Conservation (phyloP, 2,113 vertebrate genomes). For the Eubucco bourcierii region DNA sequence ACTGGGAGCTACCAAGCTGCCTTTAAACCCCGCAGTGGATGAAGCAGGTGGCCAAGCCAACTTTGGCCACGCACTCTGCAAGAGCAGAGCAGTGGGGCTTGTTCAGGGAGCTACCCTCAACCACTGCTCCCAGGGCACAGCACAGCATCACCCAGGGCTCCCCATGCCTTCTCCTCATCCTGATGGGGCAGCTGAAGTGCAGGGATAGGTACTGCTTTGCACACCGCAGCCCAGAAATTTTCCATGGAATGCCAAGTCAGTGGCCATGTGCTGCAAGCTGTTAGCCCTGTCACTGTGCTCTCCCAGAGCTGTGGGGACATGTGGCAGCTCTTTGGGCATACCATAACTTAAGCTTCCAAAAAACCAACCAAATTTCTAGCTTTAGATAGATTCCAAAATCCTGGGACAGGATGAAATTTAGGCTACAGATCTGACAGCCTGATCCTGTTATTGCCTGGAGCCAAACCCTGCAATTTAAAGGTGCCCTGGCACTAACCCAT, state of each 20-base stretch:
- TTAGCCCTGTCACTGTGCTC: background rate
- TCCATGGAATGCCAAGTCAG: background rate
- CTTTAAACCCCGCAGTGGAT: background rate
- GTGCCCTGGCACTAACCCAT: background rate
- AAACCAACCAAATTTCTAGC: background rate
- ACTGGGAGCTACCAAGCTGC: background rate
- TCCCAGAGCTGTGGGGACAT: background rate
- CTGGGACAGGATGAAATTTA: background rate
- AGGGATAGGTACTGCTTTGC: background rate
- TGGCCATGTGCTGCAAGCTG: accelerated
- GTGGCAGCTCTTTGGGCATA: background rate
- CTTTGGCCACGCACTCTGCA: background rate
- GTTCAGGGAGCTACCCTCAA: accelerated
- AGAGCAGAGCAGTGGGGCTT: background rate
- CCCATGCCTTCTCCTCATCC: background rate
- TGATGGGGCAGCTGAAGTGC: background rate
- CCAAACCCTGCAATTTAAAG: constrained; percentile 2
- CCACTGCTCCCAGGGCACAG: accelerated
- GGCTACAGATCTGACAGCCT: background rate
- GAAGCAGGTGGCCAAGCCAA: background rate
- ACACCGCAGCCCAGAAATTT: background rate
- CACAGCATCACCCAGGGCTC: background rate
- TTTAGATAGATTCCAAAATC: background rate
- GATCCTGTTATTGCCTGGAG: background rate
- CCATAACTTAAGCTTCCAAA: background rate